Evolutionary conservation across 2,113 vertebrate species (phyloP), one percentile per base, ranked within the genome.

Genomic region (Silurus glanis): DNA sequence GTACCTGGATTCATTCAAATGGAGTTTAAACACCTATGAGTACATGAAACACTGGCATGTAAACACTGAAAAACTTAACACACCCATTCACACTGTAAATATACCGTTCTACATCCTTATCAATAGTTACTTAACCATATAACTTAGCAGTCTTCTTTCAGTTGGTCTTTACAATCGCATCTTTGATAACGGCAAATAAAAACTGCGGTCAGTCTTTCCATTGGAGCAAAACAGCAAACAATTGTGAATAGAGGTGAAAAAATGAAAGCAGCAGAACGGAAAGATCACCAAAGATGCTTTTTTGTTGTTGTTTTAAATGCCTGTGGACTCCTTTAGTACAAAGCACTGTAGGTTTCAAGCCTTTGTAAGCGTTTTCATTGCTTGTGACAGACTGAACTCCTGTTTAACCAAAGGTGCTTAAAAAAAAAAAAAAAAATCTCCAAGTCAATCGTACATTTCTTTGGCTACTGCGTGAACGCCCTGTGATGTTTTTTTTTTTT

Each of bases 351-450:
- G 85, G 55, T 55, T 79, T 56, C 17, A 47, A 49, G 56, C 59
- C 61, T 56, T 69, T 61, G 64, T 75, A 47, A 62, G 51, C 19
- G 19, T 61, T 47, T 86, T 4, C 9, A 55, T 67, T 62, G 58
- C 59, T 61, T 81, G 16, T 86, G 58, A 67, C 37, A 81, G 59
- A 69, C 86, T 76, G 82, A 75, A 82, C 17, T 66, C 28, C 86
- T 51, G 23, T 62, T 37, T 66, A 87, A 87, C 92, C 91, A 93
- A 94, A 93, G 87, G 85, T 92, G 87, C 81, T 67, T 16, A 17
- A 79, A 66, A 58, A 21, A 58, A 9, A 7, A 8, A 17, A 79
- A 66, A 58, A 21, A 58, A 9, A 7, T 10, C 51, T 56, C 47
- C 56, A 55, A 78, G 80, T 45, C n/a, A 56, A 76, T 19, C 74